A percentile compares a stretch with the other conserved stretches of the same genome.
phyloP scores from a whole-genome alignment of 2,888 invertebrate species.

The Thecocarcelia acutangulata region DNA sequence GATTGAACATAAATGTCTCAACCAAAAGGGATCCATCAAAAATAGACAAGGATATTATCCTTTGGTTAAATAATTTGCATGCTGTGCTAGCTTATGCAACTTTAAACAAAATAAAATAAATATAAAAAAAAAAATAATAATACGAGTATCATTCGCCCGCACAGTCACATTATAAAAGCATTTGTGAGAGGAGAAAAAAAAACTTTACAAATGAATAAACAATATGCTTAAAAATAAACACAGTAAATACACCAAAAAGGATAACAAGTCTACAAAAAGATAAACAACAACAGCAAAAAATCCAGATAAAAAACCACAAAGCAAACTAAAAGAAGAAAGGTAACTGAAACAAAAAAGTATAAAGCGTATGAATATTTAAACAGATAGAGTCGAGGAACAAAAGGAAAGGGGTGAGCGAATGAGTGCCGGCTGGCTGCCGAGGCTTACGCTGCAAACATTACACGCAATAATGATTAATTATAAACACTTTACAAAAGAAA shows the following conservation, averaged over 20 bases:
- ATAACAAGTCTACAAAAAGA: constrained; percentile 52
- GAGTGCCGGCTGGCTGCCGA: constrained; percentile 4
- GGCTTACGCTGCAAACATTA: constrained; percentile 48
- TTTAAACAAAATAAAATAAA: constrained; percentile 20
- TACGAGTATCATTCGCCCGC: constrained; percentile 1
- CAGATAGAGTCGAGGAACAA: constrained; percentile 9
- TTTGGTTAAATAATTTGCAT: constrained; percentile 69
- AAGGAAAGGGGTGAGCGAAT: constrained; percentile 58
- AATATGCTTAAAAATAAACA: constrained; percentile 66
- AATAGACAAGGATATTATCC: constrained; percentile 64
- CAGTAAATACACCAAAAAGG: constrained; percentile 62
- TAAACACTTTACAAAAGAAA: constrained; percentile 52
- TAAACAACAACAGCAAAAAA: background rate
- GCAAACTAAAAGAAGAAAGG: constrained; percentile 19
- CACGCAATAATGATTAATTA: constrained; percentile 65
- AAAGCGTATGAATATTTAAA: constrained; percentile 62
- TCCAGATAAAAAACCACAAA: constrained; percentile 12
- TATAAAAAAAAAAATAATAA: background rate
- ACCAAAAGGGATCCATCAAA: constrained; percentile 69
- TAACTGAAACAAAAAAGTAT: constrained; percentile 39
- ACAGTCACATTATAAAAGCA: constrained; percentile 32
- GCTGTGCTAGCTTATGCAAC: constrained; percentile 68
- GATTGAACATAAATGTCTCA: constrained; percentile 69
- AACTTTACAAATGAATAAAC: constrained; percentile 63
- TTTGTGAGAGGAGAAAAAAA: constrained; percentile 24